These are phyloP conservation scores for Glaucidium brasilianum DNA, from an alignment of 2,113 vertebrate genomes.

Conservation along the genomic window DNA sequence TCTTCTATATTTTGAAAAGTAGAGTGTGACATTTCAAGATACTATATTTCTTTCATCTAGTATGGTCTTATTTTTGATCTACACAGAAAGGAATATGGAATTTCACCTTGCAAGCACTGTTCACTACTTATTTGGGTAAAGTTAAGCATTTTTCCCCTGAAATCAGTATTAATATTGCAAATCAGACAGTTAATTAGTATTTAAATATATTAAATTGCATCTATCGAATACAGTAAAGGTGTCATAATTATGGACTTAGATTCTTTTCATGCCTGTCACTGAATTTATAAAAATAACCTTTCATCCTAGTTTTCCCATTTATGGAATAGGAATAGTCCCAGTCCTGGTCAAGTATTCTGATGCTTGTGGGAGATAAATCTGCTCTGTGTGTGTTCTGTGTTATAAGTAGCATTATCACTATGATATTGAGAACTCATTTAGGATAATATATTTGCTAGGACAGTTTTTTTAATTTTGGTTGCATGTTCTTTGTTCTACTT, in stretches of 20 bases:
- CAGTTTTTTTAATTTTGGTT: not conserved
- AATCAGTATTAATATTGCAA: not conserved
- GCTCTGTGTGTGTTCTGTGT: not conserved
- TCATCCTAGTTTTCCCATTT: not conserved
- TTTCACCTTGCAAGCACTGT: not conserved
- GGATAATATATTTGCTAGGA: not conserved
- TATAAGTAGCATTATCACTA: not conserved
- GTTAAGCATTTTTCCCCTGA: not conserved
- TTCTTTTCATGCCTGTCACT: not conserved
- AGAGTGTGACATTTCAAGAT: not conserved
- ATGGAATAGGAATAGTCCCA: not conserved
- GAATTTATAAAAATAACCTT: not conserved
- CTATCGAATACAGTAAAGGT: not conserved
- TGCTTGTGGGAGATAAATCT: not conserved
- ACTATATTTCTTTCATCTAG: not conserved
- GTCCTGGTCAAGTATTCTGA: not conserved
- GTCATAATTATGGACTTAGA: not conserved
- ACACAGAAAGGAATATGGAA: not conserved
- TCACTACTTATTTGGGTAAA: not conserved
- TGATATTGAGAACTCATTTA: fast-evolving
- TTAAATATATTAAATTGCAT: not conserved
- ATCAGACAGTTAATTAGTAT: not conserved
- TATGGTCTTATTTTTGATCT: not conserved
- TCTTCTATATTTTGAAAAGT: not conserved
- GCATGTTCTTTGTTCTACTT: not conserved